Base-by-base conservation (phyloP, 1,140 invertebrate genomes). In the Achatina immaculata region DNA sequence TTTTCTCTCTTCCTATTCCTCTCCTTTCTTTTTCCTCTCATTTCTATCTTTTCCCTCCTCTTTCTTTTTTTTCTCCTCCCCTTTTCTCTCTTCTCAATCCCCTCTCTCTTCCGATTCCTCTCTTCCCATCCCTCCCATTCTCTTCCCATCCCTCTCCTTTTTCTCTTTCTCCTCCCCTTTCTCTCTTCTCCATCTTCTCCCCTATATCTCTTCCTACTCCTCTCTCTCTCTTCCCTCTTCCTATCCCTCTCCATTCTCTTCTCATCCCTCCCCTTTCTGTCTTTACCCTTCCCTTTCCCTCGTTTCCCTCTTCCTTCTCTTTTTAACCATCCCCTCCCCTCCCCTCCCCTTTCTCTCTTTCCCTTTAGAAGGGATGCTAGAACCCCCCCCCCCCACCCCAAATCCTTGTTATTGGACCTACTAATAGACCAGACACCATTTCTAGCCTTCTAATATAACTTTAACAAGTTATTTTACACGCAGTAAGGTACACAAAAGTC, bases 191-290 rank as follows among this genome's bases (percentile, higher is more conserved):
- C n/a, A 28, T 34, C 62, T 66, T 24, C n/a, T 24, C n/a, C 9
- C n/a, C 62, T 66, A n/a, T 66, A 7, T 66, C 9, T n/a, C 34
- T 9, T 66, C 62, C 34, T 34, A 11, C n/a, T 24, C 34, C 9
- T 66, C 24, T 66, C 62, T 66, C 62, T 66, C 62, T 66, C 62
- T 66, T 40, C 77, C n/a, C 68, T 71, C 78, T 51, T 42, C 48
- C 65, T 69, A 34, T 24, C 31, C 38, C 36, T 73, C 40, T 82
- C 75, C 38, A 34, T 68, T 16, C 28, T 38, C 1, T 34, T 72
- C 68, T 51, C 45, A 45, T 11, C 48, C 28, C 11, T 16, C 48
- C n/a, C 21, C 4, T 72, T 28, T 28, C 78, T 71, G 4, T 19
- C 34, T 28, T 40, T 31, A 19, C 1, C 42, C 11, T n/a, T 31